Evolutionary conservation across 2,113 vertebrate species (phyloP).

Genomic region (Dinomys branickii): DNA sequence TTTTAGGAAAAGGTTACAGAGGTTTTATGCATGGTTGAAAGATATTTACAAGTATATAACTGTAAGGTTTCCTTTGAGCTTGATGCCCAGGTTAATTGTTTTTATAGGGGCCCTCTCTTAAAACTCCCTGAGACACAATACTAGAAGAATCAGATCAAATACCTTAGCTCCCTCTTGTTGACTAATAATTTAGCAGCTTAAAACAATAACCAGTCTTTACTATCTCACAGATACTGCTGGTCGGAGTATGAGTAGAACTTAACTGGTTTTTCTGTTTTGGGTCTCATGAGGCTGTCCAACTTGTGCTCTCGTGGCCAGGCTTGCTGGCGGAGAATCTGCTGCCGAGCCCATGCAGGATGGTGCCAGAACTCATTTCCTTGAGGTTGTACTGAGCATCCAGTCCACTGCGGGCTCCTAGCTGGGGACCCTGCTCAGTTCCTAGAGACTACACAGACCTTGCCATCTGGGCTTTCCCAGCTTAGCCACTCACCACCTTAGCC

Average conservation of each 20-base stretch:
- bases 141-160: not conserved
- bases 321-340: not conserved
- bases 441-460: not conserved
- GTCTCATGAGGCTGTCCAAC: not conserved
- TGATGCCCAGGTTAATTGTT: not conserved
- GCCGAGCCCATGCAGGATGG: not conserved
- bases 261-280: not conserved
- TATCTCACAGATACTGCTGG: not conserved
- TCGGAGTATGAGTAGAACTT: not conserved
- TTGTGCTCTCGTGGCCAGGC: not conserved
- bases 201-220: not conserved
- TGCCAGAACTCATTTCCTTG: not conserved
- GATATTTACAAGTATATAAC: conserved; percentile 14
- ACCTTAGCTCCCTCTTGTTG: not conserved
- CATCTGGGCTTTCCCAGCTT: not conserved
- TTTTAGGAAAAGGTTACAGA: not conserved
- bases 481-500: not conserved
- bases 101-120: not conserved
- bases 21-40: not conserved
- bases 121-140: not conserved
- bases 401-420: not conserved
- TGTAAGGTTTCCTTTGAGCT: not conserved
- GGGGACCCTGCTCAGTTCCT: not conserved
- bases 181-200: not conserved
- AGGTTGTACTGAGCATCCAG: not conserved